Conservation (phyloP, 2,888 invertebrate genomes). For the Aquatica leii region DNA sequence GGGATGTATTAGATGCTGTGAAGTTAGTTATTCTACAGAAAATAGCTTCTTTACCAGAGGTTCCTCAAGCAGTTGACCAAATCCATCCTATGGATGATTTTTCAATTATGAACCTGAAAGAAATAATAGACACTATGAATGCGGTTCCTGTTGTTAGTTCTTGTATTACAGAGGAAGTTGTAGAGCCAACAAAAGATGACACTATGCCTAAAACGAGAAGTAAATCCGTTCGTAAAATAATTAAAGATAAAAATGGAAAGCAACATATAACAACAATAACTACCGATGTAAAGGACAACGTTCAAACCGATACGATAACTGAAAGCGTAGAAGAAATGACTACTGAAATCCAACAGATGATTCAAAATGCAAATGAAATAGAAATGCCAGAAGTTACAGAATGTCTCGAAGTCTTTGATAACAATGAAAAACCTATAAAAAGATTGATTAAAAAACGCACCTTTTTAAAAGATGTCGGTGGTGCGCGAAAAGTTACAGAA, state of each 20-base stretch:
- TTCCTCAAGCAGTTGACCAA: constrained; percentile 15
- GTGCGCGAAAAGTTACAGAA: constrained; percentile 47
- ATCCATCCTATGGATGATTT: constrained; percentile 23
- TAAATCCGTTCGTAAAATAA: constrained; percentile 37
- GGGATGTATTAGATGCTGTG: constrained; percentile 46
- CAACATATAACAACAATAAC: constrained; percentile 52
- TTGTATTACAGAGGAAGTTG: constrained; percentile 32
- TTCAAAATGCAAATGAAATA: background rate
- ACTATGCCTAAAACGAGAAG: constrained; percentile 42
- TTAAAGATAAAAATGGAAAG: constrained; percentile 48
- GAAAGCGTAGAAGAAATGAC: constrained; percentile 42
- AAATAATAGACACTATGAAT: background rate
- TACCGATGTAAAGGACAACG: constrained; percentile 42
- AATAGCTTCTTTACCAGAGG: constrained; percentile 12
- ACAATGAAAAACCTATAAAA: background rate
- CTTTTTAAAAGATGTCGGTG: constrained; percentile 46
- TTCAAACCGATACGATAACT: constrained; percentile 49
- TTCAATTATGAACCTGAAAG: background rate
- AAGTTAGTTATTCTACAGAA: constrained; percentile 32
- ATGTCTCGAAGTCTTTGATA: background rate
- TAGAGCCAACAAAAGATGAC: constrained; percentile 30
- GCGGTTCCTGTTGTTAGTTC: background rate
- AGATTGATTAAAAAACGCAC: constrained; percentile 29
- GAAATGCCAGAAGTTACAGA: constrained; percentile 10
- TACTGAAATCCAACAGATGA: constrained; percentile 37